Base-by-base conservation (phyloP, 1,140 invertebrate species). In the Pinna nobilis region DNA sequence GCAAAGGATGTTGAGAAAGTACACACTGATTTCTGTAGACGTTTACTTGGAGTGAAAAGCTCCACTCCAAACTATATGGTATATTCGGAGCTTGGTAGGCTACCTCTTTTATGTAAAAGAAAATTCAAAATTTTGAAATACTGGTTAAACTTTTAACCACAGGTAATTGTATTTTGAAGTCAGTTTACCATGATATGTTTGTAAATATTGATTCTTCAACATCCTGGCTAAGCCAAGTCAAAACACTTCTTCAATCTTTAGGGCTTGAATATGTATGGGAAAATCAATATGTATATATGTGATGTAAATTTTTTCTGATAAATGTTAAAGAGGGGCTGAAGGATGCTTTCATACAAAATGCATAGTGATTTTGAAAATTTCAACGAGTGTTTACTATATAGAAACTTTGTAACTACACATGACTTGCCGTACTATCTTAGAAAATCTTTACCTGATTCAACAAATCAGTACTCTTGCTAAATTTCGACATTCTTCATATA, bases 1-100 rank as follows among this genome's bases (percentile, higher is more conserved):
- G 18, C 49, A 32, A 23, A 23, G 15, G 44, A 55, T 57, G 28
- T 74, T 53, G 76, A 74, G 61, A 44, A 44, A 9, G 33, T 71
- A n/a, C 68, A 76, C 39, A 67, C 30, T 51, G 33, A 51, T 44
- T 23, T 76, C 71, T 30, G 47, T 0, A 76, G 71, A 61, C 23
- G 37, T 57, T 37, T 71, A 4, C 13, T 69, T 9, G 47, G 39
- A 18, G 60, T 66, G 0, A 67, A 28, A 11, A 76, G 41, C 65
- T 44, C 4, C 18, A 66, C 20, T 25, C 20, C 44, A 25, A 76
- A 65, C 50, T 64, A 20, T 47, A 57, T 64, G 37, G n/a, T 70
- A 23, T 76, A 61, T 41, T 3, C 23, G 20, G 60, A 71, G 33
- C 13, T 63, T 23, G 47, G 47, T 25, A 57, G 61, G 51, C 13